phyloP scores from a whole-genome alignment of 2,888 invertebrate genomes.

The Noctua janthe region DNA sequence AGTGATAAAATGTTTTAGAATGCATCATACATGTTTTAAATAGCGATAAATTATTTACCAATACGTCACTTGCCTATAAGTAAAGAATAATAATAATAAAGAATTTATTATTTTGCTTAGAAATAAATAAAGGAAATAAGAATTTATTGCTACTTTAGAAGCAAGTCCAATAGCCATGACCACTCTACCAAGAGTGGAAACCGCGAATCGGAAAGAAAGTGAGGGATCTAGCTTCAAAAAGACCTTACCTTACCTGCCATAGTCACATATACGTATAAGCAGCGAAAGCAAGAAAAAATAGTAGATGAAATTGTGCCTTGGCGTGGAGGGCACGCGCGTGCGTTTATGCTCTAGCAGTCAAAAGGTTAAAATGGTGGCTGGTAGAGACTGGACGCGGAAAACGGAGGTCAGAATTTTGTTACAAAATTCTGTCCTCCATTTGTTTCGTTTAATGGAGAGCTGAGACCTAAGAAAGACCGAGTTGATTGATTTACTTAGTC shows the following conservation, averaged over 20 bases:
- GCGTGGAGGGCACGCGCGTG: too few relatives aligned
- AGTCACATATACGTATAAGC: too few relatives aligned
- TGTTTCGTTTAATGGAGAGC: background rate
- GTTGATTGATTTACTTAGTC: background rate
- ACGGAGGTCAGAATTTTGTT: background rate
- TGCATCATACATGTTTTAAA: constrained; percentile 12
- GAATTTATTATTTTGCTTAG: too few relatives aligned
- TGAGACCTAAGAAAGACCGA: background rate
- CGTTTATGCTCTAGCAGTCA: too few relatives aligned
- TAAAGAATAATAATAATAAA: constrained; percentile 13
- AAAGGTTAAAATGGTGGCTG: background rate
- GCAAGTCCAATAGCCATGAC: background rate
- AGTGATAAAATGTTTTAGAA: constrained; percentile 31
- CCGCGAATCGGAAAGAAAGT: background rate
- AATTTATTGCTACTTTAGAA: background rate
- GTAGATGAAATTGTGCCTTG: too few relatives aligned
- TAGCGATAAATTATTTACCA: background rate
- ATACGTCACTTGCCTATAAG: background rate
- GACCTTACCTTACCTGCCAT: too few relatives aligned
- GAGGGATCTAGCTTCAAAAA: background rate
- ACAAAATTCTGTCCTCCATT: too few relatives aligned
- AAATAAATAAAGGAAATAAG: too few relatives aligned
- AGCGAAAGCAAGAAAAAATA: too few relatives aligned
- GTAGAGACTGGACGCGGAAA: background rate
- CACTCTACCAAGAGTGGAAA: background rate